Evolutionary conservation across 2,797 vertebrate species (phyloP).

Genomic region (Enteromius anoplus): DNA sequence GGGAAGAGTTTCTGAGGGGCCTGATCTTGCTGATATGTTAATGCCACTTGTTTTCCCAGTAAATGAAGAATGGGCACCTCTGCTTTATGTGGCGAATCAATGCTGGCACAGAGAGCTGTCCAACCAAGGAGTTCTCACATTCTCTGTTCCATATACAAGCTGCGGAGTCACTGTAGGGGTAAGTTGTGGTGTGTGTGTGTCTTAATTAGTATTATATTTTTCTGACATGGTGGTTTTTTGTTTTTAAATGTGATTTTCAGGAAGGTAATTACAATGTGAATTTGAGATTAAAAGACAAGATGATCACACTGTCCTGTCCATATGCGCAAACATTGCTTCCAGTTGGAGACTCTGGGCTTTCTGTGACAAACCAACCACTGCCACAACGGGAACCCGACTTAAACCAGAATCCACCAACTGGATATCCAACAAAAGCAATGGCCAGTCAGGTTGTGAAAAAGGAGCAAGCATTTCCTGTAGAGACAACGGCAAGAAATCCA

Average conservation of each 20-base stretch:
- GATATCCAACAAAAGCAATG: background rate
- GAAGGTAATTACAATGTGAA: background rate
- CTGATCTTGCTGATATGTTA: background rate
- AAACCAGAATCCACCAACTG: background rate
- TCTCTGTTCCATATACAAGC: constrained; percentile 61
- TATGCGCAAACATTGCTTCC: background rate
- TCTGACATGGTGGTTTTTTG: background rate
- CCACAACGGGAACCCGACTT: background rate
- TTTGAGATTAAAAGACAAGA: constrained; percentile 13
- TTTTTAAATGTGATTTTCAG: background rate
- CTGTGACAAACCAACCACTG: background rate
- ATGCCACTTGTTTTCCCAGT: constrained; percentile 54
- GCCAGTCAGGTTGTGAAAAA: background rate
- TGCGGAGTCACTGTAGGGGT: constrained; percentile 47
- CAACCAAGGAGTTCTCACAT: constrained; percentile 54
- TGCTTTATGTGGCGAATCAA: constrained; percentile 28
- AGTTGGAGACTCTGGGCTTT: background rate
- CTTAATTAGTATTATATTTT: background rate
- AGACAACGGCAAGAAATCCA: too few relatives aligned
- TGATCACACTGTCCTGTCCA: constrained; percentile 31
- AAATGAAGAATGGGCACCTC: constrained; percentile 60
- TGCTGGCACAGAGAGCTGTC: constrained; percentile 27
- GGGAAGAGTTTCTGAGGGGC: background rate
- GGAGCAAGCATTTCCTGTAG: background rate
- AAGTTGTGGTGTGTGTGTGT: background rate